Base-by-base conservation (phyloP, 2,888 invertebrate species). In the Archips crataeganus region DNA sequence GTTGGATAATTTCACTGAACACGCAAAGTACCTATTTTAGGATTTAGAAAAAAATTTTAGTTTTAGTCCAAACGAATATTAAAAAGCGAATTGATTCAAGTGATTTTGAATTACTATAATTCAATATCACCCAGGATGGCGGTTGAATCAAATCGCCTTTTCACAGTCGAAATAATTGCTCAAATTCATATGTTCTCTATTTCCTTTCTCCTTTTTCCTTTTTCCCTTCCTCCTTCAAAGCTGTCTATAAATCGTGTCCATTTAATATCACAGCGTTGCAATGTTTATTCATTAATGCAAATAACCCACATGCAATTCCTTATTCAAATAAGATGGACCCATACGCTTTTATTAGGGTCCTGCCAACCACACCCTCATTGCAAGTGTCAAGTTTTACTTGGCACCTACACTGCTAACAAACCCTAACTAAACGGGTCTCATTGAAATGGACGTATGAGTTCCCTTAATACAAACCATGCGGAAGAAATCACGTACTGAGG, bases 281-380 rank as follows among this genome's bases (percentile, higher is more conserved):
- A 69, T 65, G 23, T 64, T 65, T 73, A 70, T 68, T 66, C 65
- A 71, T 75, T 73, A 75, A 70, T 77, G 76, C 75, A 78, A 78
- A 79, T 74, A 77, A 64, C 74, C 60, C 74, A 76, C 74, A 78
- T 77, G 79, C 79, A 85, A 86, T 86, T 84, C 78, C 82, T 83
- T 86, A 87, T 85, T 87, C 85, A 87, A 87, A 88, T 86, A 79
- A 84, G 83, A 84, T 83, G 79, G 82, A 79, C 81, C 78, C 49
- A 59, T 59, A 80, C 79, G 54, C 42, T 69, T 57, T 80, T 80
- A 77, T 79, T 77, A 74, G 79, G 81, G 78, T 76, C 77, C 76
- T 76, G 76, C 6, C 75, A 70, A 82, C 82, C 83, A 82, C 81
- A 76, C 84, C 85, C 84, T 81, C 68, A 77, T 75, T 76, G 76